Evolutionary conservation across 2,113 vertebrate species (phyloP).

Genomic region (Cebus imitator): DNA sequence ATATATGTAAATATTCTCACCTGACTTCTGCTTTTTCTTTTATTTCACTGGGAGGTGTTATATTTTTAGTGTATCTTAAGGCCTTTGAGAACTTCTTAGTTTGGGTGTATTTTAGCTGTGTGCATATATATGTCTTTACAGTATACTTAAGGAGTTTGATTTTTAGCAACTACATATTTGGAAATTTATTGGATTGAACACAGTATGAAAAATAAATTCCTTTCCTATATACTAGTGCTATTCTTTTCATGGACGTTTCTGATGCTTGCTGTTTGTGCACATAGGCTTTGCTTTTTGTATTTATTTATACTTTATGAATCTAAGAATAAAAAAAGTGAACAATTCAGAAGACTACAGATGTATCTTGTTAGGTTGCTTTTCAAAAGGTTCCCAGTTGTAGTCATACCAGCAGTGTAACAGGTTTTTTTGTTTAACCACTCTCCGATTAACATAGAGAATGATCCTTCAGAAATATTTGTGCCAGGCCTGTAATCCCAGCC

Average conservation of each 20-base stretch:
- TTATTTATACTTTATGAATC: neutral
- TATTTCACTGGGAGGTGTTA: neutral
- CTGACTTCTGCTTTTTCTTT: neutral
- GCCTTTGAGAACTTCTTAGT: neutral
- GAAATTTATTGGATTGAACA: neutral
- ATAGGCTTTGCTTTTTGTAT: neutral
- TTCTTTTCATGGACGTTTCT: neutral
- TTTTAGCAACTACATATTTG: neutral
- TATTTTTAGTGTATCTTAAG: neutral
- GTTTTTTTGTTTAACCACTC: neutral
- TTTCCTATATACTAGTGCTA: neutral
- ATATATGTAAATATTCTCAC: neutral
- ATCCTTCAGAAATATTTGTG: neutral
- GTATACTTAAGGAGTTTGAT: neutral
- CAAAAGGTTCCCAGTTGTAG: neutral
- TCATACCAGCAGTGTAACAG: neutral
- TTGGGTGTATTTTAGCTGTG: neutral
- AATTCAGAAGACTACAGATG: neutral
- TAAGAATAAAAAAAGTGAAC: neutral
- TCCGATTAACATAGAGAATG: neutral
- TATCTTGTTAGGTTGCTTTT: neutral
- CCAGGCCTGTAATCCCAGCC: too few relatives aligned
- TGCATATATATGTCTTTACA: neutral
- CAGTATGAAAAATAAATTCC: neutral
- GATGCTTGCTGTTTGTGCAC: neutral